A percentile compares a stretch with the other conserved stretches of the same genome.
phyloP scores from a whole-genome alignment of 2,888 invertebrate species.

The Xestia ashworthii region DNA sequence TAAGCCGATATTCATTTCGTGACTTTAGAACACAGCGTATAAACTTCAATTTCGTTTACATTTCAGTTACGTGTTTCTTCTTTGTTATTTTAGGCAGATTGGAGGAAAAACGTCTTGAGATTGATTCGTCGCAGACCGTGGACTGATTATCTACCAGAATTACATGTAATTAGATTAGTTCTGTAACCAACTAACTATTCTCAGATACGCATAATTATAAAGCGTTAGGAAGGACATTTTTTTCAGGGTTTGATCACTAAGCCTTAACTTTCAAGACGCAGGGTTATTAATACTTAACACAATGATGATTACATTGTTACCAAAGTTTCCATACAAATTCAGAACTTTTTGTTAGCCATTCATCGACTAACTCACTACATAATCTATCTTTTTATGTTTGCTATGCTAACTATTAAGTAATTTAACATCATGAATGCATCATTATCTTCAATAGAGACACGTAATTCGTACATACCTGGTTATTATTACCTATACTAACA shows the following conservation, averaged over 20 bases:
- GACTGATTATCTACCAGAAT: constrained; percentile 24
- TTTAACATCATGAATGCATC: constrained; percentile 46
- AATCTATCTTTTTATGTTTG: constrained; percentile 4
- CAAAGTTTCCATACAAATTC: neutral
- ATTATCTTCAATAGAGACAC: constrained; percentile 54
- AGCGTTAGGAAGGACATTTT: neutral
- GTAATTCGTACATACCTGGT: constrained; percentile 57
- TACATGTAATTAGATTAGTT: constrained; percentile 51
- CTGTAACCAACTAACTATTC: constrained; percentile 21
- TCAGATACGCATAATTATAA: constrained; percentile 12
- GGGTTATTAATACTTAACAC: neutral
- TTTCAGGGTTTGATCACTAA: neutral
- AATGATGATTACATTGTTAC: neutral
- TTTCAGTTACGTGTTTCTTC: constrained; percentile 28
- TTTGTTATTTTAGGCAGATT: constrained; percentile 24
- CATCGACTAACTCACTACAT: constrained; percentile 1
- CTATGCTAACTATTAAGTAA: constrained; percentile 41
- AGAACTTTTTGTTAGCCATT: constrained; percentile 5
- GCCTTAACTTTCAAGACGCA: neutral
- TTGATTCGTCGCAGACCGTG: constrained; percentile 26
- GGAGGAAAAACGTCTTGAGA: neutral
- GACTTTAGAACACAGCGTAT: constrained; percentile 46
- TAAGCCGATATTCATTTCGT: constrained; percentile 78
- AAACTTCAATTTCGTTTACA: constrained; percentile 34
- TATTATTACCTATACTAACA: constrained; percentile 63